phyloP scores from a whole-genome alignment of 2,797 vertebrate genomes.

The Trichosurus vulpecula region DNA sequence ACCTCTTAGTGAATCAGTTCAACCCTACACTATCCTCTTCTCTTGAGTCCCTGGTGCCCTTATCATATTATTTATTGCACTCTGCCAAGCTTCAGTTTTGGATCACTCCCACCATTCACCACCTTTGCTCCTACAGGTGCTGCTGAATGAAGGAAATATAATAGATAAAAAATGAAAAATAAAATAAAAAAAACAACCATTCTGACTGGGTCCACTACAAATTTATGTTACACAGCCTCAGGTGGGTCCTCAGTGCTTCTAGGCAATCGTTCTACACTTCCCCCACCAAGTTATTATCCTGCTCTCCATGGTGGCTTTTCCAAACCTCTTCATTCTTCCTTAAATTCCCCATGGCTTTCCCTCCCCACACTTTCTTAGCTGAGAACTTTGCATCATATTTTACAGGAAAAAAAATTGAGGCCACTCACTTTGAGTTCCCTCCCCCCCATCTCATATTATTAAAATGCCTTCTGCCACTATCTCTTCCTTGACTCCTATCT shows the following conservation, averaged over 20 bases:
- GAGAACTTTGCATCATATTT: background rate
- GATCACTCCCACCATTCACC: background rate
- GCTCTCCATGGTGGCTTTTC: background rate
- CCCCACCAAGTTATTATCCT: background rate
- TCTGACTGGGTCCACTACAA: background rate
- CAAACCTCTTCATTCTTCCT: background rate
- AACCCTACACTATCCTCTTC: background rate
- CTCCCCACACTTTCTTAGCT: background rate
- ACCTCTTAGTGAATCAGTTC: background rate
- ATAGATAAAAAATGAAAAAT: no score
- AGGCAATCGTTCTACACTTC: background rate
- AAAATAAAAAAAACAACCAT: background rate
- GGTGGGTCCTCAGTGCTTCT: background rate
- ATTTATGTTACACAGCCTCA: background rate
- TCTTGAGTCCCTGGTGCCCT: background rate
- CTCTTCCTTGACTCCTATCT: background rate
- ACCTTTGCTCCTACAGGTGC: background rate
- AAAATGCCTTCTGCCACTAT: background rate
- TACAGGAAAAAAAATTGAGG: background rate
- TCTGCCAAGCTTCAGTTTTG: background rate
- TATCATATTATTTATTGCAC: background rate
- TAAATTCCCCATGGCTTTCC: background rate
- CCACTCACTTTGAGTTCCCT: background rate
- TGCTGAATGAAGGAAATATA: background rate
- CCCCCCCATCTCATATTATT: background rate